Conservation (phyloP, 2,888 invertebrate genomes). For the Agapostemon virescens region DNA sequence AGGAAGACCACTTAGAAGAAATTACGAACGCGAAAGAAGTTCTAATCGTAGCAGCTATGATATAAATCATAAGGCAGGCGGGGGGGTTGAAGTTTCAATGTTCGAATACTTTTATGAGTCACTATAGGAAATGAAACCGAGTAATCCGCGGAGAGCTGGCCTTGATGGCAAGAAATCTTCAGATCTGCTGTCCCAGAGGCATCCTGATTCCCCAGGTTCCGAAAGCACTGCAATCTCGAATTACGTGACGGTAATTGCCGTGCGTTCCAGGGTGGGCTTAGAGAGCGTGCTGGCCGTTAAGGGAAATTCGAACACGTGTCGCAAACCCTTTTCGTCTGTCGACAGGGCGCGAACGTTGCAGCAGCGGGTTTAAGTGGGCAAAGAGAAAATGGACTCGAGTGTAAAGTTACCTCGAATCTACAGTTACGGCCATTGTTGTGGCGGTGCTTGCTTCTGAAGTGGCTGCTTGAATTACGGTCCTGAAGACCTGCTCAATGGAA, state of each 20-base stretch:
- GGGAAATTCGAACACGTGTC: constrained; percentile 66
- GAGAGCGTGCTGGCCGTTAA: constrained; percentile 52
- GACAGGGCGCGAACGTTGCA: constrained; percentile 53
- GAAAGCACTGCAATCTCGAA: constrained; percentile 41
- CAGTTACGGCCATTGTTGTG: constrained; percentile 70
- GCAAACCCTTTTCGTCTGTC: constrained; percentile 42
- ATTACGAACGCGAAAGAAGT: background rate
- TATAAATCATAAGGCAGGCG: background rate
- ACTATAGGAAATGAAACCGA: background rate
- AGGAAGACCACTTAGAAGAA: background rate
- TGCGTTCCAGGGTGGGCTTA: constrained; percentile 30
- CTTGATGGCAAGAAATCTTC: background rate
- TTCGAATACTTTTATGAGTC: background rate
- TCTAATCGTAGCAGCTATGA: background rate
- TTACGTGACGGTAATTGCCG: constrained; percentile 60
- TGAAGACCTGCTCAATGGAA: constrained; percentile 45
- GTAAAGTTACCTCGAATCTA: constrained; percentile 74
- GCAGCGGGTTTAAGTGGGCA: constrained; percentile 54
- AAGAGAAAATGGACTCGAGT: constrained; percentile 66
- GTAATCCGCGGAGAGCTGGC: too few relatives aligned
- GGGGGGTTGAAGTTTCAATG: background rate
- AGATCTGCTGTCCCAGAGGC: background rate
- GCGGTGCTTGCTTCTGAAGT: constrained; percentile 68
- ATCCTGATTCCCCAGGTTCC: constrained; percentile 11
- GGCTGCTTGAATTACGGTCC: constrained; percentile 71